phyloP scores from a whole-genome alignment of 2,888 invertebrate genomes.

The Pristionchus mayeri region DNA sequence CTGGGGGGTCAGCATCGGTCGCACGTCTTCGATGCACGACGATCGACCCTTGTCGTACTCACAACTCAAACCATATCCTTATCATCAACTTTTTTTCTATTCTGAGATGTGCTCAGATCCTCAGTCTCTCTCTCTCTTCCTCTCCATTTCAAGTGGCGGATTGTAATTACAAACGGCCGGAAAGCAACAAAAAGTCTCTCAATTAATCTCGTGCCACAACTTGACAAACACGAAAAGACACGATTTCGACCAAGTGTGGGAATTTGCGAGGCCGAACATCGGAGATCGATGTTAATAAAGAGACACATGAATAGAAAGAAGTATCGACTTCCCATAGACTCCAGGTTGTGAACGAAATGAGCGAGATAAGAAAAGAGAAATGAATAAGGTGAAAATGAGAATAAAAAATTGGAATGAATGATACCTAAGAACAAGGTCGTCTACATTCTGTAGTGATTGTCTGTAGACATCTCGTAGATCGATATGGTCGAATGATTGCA shows the following conservation, averaged over 20 bases:
- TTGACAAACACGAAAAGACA: slow-evolving; percentile 6
- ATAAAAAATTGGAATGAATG: no score
- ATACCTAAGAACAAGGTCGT: slow-evolving; percentile 69
- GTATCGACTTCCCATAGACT: no score
- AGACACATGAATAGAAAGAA: no score
- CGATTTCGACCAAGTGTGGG: slow-evolving; percentile 29
- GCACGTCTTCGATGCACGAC: slow-evolving; percentile 68
- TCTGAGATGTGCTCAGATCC: not conserved
- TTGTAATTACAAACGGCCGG: slow-evolving; percentile 37
- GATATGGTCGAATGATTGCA: slow-evolving; percentile 64
- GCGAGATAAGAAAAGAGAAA: no score
- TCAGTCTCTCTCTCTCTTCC: no score
- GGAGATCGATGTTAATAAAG: no score
- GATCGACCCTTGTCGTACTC: slow-evolving; percentile 66
- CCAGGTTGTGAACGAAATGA: no score
- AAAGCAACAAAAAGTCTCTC: slow-evolving; percentile 10
- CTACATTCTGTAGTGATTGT: slow-evolving; percentile 62
- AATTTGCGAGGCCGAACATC: not conserved
- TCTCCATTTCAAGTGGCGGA: not conserved
- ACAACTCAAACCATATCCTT: slow-evolving; percentile 56
- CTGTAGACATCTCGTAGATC: slow-evolving; percentile 62
- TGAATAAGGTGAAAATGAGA: no score
- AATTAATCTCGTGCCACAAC: slow-evolving; percentile 26
- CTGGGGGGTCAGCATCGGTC: slow-evolving; percentile 68
- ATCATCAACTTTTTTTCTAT: not conserved